Evolutionary conservation across 2,888 invertebrate genomes (phyloP).

Genomic region (Caenorhabditis wallacei): DNA sequence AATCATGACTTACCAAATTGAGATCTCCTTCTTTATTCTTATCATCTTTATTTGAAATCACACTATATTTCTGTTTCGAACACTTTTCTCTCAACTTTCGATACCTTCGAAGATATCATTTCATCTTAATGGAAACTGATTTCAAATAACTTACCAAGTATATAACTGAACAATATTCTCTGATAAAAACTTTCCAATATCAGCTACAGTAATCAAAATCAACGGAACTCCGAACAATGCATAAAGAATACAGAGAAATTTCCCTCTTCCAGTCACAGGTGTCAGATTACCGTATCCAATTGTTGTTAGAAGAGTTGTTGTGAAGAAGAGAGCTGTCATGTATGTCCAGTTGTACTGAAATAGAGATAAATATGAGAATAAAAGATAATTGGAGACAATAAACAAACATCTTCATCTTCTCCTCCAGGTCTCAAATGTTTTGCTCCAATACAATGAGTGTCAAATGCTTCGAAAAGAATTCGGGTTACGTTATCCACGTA

Average conservation of each 20-base stretch:
- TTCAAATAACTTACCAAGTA: slow-evolving; percentile 64
- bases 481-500: slow-evolving; percentile 81
- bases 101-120: slow-evolving; percentile 35
- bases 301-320: slow-evolving; percentile 82
- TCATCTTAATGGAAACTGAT: neutral
- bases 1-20: neutral
- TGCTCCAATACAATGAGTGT: slow-evolving; percentile 82
- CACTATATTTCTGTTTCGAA: slow-evolving; percentile 57
- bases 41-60: slow-evolving; percentile 59
- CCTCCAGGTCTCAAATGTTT: slow-evolving; percentile 74
- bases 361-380: neutral
- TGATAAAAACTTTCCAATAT: slow-evolving; percentile 83
- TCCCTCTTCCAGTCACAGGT: slow-evolving; percentile 82
- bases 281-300: slow-evolving; percentile 83
- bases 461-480: slow-evolving; percentile 83
- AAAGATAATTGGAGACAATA: neutral
- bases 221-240: slow-evolving; percentile 83
- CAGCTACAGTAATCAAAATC: slow-evolving; percentile 83
- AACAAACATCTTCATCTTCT: slow-evolving; percentile 65
- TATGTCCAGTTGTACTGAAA: slow-evolving; percentile 81
- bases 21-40: slow-evolving; percentile 60
- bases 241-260: slow-evolving; percentile 82
- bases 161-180: slow-evolving; percentile 83
- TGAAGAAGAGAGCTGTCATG: slow-evolving; percentile 82
- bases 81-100: slow-evolving; percentile 53